Evolutionary conservation across 2,888 invertebrate genomes (phyloP), one percentile per base, ranked within the genome.

Genomic region (Hydraecia micacea): DNA sequence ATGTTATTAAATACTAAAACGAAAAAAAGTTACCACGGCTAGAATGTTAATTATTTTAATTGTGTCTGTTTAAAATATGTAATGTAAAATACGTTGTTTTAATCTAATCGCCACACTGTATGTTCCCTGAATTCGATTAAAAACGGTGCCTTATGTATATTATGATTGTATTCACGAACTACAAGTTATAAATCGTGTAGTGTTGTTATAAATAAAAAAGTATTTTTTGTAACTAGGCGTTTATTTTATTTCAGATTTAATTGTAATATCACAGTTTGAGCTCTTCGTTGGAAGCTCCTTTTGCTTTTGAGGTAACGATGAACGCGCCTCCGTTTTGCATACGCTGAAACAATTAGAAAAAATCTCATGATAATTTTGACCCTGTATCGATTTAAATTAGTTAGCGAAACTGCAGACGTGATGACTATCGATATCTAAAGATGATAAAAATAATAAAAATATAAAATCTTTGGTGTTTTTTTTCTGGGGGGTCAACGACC

Each of bases 221-320:
- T 49, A 18, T 46, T 9, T 77, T 77, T 39, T 39, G 4, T 60
- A 49, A 11, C 11, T n/a, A n/a, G 7, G 15, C 2, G 28, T 80
- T 70, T 55, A 60, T 21, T 52, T 65, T 60, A 67, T 72, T 79
- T 85, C 13, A 58, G 21, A 15, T 68, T 85, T 73, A 55, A 55
- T 25, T 58, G 69, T 72, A 81, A 69, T 85, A 87, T 87, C 82
- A 87, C 87, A 85, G 87, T 32, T 77, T 36, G 25, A 58, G 66
- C 4, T 75, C 32, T 72, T 77, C n/a, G 42, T 18, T 39, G 36
- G 25, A 25, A 73, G 13, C 0, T 75, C 65, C 8, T 79, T 84
- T 63, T 68, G 49, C 25, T 42, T 72, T 46, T 65, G 60, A 25
- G 63, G 58, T 28, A 52, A 46, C 1, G 67, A 28, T 28, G 75